A percentile compares a stretch with the other conserved stretches of the same genome.
Evolutionary conservation across 2,888 invertebrate genomes (phyloP).

Genomic region (Spilosoma lubricipeda): DNA sequence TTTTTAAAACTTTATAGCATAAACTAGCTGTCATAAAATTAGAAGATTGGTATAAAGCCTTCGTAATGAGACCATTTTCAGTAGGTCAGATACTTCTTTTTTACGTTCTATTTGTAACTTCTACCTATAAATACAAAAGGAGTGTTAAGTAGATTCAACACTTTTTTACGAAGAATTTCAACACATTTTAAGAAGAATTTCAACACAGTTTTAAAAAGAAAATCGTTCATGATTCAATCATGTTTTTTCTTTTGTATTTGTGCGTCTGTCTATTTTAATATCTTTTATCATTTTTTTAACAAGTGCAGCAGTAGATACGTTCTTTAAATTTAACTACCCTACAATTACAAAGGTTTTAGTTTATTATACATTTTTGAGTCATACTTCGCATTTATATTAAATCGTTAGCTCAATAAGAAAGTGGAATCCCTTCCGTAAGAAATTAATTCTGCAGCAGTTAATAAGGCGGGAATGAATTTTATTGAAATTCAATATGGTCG

Average conservation of each 20-base stretch:
- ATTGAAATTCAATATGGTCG: slow-evolving; percentile 46
- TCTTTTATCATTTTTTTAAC: not conserved
- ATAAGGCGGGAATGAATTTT: slow-evolving; percentile 32
- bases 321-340: not conserved
- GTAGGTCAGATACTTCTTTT: not conserved
- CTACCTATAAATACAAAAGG: no score
- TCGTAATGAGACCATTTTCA: not conserved
- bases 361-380: not conserved
- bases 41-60: not conserved
- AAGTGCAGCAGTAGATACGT: not conserved
- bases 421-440: slow-evolving; percentile 6
- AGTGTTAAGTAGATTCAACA: no score
- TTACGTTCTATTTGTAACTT: no score
- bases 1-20: not conserved
- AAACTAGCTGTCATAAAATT: not conserved
- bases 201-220: no score
- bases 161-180: no score
- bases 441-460: slow-evolving; percentile 29
- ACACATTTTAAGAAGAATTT: no score
- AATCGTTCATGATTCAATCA: no score
- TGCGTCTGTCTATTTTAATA: not conserved
- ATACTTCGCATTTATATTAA: not conserved
- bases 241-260: no score
- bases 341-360: not conserved
- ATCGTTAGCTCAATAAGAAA: not conserved